Conservation (phyloP, 2,888 invertebrate genomes). For the Leptopilina myrica region DNA sequence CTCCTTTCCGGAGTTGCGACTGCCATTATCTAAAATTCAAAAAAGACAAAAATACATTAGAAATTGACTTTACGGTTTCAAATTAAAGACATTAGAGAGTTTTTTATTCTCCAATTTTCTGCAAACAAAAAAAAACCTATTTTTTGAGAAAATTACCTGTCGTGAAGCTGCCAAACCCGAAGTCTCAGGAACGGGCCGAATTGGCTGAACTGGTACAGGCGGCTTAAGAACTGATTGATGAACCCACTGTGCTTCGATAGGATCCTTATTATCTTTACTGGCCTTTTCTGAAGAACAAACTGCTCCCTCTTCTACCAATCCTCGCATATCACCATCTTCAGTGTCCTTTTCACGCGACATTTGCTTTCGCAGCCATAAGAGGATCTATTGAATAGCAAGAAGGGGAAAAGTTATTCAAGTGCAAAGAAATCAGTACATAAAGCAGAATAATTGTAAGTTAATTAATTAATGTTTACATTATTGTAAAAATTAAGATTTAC, state of each 20-base stretch:
- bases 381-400: slow-evolving; percentile 60
- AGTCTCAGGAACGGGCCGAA: slow-evolving; percentile 54
- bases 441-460: background rate
- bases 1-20: slow-evolving; percentile 68
- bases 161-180: slow-evolving; percentile 61
- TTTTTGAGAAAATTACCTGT: slow-evolving; percentile 57
- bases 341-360: slow-evolving; percentile 76
- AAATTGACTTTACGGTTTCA: too few relatives aligned
- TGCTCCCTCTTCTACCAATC: slow-evolving; percentile 73
- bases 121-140: too few relatives aligned
- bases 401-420: background rate
- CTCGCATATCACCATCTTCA: slow-evolving; percentile 74
- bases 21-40: slow-evolving; percentile 62
- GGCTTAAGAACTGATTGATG: slow-evolving; percentile 64
- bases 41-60: background rate
- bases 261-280: slow-evolving; percentile 64
- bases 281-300: slow-evolving; percentile 64
- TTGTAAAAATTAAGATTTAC: slow-evolving; percentile 56
- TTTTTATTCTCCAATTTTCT: too few relatives aligned
- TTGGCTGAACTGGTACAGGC: slow-evolving; percentile 75
- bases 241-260: slow-evolving; percentile 72
- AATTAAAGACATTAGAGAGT: too few relatives aligned
- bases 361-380: slow-evolving; percentile 76
- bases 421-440: background rate
- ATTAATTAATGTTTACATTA: too few relatives aligned